Evolutionary conservation across 2,797 vertebrate genomes (phyloP), one percentile per base, ranked within the genome.

Genomic region (Acanthiza pusilla): DNA sequence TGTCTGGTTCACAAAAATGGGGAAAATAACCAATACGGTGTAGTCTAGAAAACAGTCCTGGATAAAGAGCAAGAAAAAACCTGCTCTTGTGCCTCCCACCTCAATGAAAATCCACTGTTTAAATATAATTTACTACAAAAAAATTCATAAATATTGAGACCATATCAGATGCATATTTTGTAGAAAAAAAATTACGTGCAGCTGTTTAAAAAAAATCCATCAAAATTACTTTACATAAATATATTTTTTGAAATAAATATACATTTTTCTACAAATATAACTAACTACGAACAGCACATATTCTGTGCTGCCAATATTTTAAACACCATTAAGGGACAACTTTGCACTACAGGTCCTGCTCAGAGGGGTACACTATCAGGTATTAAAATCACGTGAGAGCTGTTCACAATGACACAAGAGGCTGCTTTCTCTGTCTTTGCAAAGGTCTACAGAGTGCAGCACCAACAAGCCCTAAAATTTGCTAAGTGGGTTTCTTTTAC

Each of bases 41-140:
- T 63, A 92, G 42, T 87, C 63, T 53, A 92, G 76, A 94, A 95
- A 94, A 82, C 53, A 81, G 7, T 63, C 53, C 43, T 73, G 55
- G 47, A 92, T 54, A 70, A 78, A 78, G 20, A 61, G 16, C 6
- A 38, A 75, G 45, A 51, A 74, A 61, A 1, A 57, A 73, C 43
- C 30, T 5, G 27, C 27, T 53, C 45, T 43, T 43, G 10, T 40
- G 54, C 13, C 20, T 71, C 12, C 12, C 18, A 74, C 2, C 1
- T 4, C 17, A 34, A 65, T 1, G 11, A 81, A 84, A 66, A 40
- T 4, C 17, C 36, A 38, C 18, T n/a, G 34, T 23, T 87, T 57
- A 76, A 86, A 65, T 54, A 74, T 40, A 10, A 79, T 71, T 82
- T 25, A 18, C 30, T 57, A 5, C 10, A 57, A 78, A 86, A 66